Percentiles rank a stretch among this genome's conserved stretches.
Conservation (phyloP, 2,113 vertebrate genomes). For the Lucifuga dentata region DNA sequence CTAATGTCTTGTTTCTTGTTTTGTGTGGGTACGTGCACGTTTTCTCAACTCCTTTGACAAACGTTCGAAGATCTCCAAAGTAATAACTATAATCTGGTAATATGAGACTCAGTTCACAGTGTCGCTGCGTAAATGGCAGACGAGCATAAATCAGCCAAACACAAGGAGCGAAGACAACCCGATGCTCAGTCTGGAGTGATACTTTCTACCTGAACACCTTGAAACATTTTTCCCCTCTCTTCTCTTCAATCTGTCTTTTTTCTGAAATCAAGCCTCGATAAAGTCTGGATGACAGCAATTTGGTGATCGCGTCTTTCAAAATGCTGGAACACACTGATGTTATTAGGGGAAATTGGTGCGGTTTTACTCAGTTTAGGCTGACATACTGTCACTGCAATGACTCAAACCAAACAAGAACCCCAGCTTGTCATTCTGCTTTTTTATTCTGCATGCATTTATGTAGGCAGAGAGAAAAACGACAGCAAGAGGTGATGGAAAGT, state of each 20-base stretch:
- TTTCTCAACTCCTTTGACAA: not conserved
- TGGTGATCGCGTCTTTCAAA: constrained; percentile 19
- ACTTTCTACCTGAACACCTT: constrained; percentile 36
- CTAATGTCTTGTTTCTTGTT: not conserved
- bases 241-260: not conserved
- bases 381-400: constrained; percentile 29
- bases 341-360: not conserved
- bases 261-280: constrained; percentile 21
- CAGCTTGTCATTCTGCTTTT: constrained; percentile 16
- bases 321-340: constrained; percentile 18
- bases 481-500: constrained; percentile 42
- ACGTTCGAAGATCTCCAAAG: constrained; percentile 7
- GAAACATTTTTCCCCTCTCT: constrained; percentile 23
- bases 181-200: constrained; percentile 13
- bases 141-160: constrained; percentile 14
- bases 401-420: constrained; percentile 15
- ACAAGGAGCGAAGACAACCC: constrained; percentile 22
- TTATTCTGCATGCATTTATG: constrained; percentile 6
- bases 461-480: constrained; percentile 17
- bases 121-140: constrained; percentile 5
- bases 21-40: not conserved
- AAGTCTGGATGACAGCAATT: constrained; percentile 49
- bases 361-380: constrained; percentile 25
- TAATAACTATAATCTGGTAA: constrained; percentile 3
- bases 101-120: not conserved